phyloP scores from a whole-genome alignment of 2,888 invertebrate species.

The Zaprionus bogoriensis region DNA sequence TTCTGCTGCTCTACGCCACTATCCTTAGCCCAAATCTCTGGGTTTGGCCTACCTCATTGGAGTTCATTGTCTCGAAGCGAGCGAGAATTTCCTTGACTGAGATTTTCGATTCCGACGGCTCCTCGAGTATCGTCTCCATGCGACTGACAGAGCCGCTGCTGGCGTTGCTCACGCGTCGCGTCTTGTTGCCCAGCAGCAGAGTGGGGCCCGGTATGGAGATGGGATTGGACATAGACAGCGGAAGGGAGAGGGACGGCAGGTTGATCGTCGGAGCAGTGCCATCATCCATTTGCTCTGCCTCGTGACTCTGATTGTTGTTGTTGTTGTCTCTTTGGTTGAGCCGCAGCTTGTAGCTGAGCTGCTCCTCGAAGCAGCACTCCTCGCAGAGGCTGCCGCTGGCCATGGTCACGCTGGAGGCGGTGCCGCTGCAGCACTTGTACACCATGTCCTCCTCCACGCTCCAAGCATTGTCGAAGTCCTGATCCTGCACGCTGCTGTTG shows the following conservation, averaged over 20 bases:
- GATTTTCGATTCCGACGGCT: conserved; percentile 90
- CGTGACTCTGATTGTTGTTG: conserved; percentile 22
- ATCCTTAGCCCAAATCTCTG: too few relatives aligned
- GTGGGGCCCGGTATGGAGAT: neutral
- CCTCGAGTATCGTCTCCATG: conserved; percentile 93
- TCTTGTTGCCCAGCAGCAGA: conserved; percentile 58
- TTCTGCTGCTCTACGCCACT: neutral
- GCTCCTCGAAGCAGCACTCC: conserved; percentile 65
- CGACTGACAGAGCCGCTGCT: conserved; percentile 85
- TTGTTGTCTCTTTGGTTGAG: conserved; percentile 59
- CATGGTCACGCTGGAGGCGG: conserved; percentile 16
- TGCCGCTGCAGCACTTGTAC: conserved; percentile 62
- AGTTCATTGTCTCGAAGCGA: conserved; percentile 88
- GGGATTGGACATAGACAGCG: conserved; percentile 13
- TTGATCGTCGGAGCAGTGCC: neutral
- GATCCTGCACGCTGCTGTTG: conserved; percentile 12
- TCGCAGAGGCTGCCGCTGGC: conserved; percentile 46
- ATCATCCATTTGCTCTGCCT: neutral
- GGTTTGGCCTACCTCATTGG: conserved; percentile 76
- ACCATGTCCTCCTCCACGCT: conserved; percentile 80
- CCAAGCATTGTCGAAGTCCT: conserved; percentile 79
- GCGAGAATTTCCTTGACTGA: conserved; percentile 92
- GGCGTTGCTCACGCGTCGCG: conserved; percentile 81
- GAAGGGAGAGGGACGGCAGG: too few relatives aligned
- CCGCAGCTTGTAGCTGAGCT: conserved; percentile 55